These are phyloP conservation scores for Recurvirostra avosetta DNA, from an alignment of 2,113 vertebrate genomes.

Conservation along the genomic window DNA sequence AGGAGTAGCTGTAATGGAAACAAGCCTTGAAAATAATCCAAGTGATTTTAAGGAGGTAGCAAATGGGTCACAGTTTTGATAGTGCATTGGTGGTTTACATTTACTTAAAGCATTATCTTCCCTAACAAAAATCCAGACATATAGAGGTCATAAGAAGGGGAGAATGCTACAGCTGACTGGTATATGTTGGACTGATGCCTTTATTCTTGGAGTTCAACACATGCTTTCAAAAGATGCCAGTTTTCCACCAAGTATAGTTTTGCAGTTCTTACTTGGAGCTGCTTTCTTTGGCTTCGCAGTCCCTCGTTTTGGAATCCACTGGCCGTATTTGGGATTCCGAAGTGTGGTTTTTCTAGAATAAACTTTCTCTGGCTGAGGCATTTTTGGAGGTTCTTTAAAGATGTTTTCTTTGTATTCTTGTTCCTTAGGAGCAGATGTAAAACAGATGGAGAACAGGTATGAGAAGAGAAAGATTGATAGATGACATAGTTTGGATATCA, in stretches of 20 bases:
- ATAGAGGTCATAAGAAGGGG: slow-evolving; percentile 25
- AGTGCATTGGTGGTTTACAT: not conserved
- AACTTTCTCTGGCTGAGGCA: slow-evolving; percentile 63
- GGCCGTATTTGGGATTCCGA: slow-evolving; percentile 47
- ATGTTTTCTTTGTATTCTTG: slow-evolving; percentile 80
- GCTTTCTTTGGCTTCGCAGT: slow-evolving; percentile 73
- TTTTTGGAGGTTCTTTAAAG: slow-evolving; percentile 72
- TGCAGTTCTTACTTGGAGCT: slow-evolving; percentile 78
- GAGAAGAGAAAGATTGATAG: not conserved
- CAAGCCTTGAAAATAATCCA: slow-evolving; percentile 18
- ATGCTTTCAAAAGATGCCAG: slow-evolving; percentile 67
- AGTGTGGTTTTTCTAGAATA: slow-evolving; percentile 70
- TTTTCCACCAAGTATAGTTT: slow-evolving; percentile 61
- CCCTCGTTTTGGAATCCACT: slow-evolving; percentile 65
- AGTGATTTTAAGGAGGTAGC: slow-evolving; percentile 19
- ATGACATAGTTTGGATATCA: not conserved
- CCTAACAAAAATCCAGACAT: slow-evolving; percentile 49
- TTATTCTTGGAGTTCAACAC: slow-evolving; percentile 51
- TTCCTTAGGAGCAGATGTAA: slow-evolving; percentile 77
- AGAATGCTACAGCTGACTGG: slow-evolving; percentile 49
- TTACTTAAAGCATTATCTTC: slow-evolving; percentile 30
- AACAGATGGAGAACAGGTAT: slow-evolving; percentile 64
- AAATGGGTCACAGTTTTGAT: not conserved
- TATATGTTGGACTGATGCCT: slow-evolving; percentile 31
- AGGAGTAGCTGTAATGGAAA: slow-evolving; percentile 18